These are phyloP conservation scores for Anolis sagrei DNA, from an alignment of 2,113 vertebrate species.

Conservation along the genomic window DNA sequence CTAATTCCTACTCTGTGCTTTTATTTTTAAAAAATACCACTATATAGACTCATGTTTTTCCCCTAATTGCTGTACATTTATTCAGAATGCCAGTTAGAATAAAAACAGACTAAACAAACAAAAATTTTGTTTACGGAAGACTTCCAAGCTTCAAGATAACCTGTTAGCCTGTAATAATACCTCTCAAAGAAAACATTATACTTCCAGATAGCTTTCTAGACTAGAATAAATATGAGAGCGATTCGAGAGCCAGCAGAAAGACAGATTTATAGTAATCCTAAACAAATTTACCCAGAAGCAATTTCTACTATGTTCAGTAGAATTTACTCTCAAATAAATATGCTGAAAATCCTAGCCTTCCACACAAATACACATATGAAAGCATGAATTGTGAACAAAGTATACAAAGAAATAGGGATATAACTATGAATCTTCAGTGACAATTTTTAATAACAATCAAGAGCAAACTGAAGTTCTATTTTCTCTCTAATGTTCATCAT, in stretches of 20 bases:
- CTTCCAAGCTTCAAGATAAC: neutral
- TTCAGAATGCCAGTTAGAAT: neutral
- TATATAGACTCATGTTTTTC: neutral
- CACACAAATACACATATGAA: neutral
- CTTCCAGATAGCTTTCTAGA: neutral
- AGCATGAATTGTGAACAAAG: neutral
- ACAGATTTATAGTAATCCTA: neutral
- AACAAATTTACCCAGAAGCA: neutral
- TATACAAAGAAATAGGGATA: neutral
- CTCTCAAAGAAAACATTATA: neutral
- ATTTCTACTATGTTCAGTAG: neutral
- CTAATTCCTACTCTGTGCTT: neutral
- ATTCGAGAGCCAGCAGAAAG: neutral
- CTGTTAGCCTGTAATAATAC: neutral
- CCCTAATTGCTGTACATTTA: neutral
- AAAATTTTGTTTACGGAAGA: neutral
- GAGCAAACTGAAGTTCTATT: neutral
- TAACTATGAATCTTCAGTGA: fast-evolving
- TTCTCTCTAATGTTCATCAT: constrained; percentile 37
- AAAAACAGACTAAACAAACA: neutral
- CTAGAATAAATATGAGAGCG: fast-evolving
- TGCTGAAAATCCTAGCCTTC: neutral
- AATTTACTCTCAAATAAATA: neutral
- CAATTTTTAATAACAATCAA: neutral
- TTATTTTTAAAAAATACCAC: neutral